Base-by-base conservation (phyloP, 2,797 vertebrate species). In the Gallinago stenura region DNA sequence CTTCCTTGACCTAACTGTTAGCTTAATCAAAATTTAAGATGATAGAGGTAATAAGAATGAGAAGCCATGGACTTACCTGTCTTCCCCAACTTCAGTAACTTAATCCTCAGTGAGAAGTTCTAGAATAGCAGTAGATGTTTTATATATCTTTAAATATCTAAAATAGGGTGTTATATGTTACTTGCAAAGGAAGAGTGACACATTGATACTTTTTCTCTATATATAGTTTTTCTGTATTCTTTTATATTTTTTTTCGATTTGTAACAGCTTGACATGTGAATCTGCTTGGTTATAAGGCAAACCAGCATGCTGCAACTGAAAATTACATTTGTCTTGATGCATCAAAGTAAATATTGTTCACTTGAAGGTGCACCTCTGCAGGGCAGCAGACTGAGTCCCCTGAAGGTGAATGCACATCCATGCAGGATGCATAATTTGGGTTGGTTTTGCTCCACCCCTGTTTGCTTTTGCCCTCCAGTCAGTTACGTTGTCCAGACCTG, bases 401-500 rank as follows among this genome's bases (percentile, higher is more conserved):
- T 88, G 76, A 82, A 78, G 83, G 62, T 84, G 79, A 91, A 91
- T 72, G 83, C 83, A 83, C 70, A 87, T 90, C 81, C 76, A 72
- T 0, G 3, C 39, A 94, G 50, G 68, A 41, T 85, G 54, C 83
- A 83, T 89, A 82, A 93, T 88, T 93, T 92, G 57, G 64, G 62
- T 58, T 94, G 92, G 0, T 88, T 96, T 94, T 82, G 64, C 80
- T 83, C 95, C 93, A 95, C 95, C 95, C 39, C 33, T 82, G 71
- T 93, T 97, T 95, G 85, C 88, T 96, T 89, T 91, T 94, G 61
- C 81, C 88, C 79, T 96, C 35, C 45, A 87, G 93, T 64, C 92
- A 71, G 26, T 92, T 89, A 39, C 31, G 81, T 89, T 95, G 96
- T 91, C 90, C 90, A 82, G 92, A 94, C 92, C 90, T 96, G 95